Percentiles rank a stretch among this genome's conserved stretches.
Conservation (phyloP, 2,797 vertebrate genomes). For the Echeneis naucrates region DNA sequence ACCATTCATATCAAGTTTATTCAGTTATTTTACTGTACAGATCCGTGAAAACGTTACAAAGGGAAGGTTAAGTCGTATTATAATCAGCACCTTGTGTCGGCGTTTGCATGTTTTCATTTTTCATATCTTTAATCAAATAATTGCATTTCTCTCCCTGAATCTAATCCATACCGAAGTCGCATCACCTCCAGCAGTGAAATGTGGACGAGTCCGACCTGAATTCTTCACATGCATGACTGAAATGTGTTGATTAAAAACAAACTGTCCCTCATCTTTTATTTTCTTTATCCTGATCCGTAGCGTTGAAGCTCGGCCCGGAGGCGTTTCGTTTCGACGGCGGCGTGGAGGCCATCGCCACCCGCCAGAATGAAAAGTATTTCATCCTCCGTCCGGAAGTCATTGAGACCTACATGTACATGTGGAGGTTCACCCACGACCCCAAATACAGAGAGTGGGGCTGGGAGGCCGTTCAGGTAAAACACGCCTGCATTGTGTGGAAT, state of each 20-base stretch:
- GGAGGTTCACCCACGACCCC: conserved; percentile 96
- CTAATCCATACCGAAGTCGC: conserved; percentile 13
- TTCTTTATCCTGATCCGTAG: conserved; percentile 68
- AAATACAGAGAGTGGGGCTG: conserved; percentile 98
- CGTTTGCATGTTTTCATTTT: neutral
- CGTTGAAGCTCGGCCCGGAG: conserved; percentile 94
- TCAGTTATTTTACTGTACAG: neutral
- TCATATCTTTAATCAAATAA: conserved; percentile 6
- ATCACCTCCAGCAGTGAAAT: neutral
- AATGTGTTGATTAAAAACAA: neutral
- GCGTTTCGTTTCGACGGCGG: conserved; percentile 97
- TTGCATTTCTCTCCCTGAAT: conserved; percentile 3
- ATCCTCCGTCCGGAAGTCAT: conserved; percentile 97
- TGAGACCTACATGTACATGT: conserved; percentile 99
- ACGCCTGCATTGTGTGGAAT: neutral
- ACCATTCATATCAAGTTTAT: neutral
- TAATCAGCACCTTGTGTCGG: neutral
- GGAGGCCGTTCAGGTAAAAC: conserved; percentile 94
- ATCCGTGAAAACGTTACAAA: neutral
- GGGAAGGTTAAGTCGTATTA: neutral
- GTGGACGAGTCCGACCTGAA: conserved; percentile 8
- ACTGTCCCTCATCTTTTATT: neutral
- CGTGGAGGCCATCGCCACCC: conserved; percentile 97
- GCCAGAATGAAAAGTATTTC: conserved; percentile 99
- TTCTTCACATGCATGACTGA: neutral